phyloP scores from a whole-genome alignment of 2,797 vertebrate species.

The Phrynocephalus vlangalii region DNA sequence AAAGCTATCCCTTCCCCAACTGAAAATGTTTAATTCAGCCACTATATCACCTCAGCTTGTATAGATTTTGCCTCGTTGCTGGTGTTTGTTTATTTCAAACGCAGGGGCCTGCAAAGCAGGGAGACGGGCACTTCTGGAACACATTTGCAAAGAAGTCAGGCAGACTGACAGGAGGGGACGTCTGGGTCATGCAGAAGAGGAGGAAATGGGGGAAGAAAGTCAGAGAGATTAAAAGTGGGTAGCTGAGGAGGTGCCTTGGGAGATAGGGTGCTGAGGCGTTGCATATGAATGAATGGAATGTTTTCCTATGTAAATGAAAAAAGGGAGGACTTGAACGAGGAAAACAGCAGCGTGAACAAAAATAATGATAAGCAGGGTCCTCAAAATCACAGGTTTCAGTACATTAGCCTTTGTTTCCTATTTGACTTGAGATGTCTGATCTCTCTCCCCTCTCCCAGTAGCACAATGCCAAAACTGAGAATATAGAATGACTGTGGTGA shows the following conservation, averaged over 20 bases:
- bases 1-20: conserved; percentile 19
- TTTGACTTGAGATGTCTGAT: too few species aligned
- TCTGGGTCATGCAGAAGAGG: not conserved
- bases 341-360: not conserved
- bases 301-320: not conserved
- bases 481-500: too few species aligned
- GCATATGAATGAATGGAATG: conserved; percentile 19
- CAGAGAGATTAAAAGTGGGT: conserved; percentile 16
- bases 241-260: conserved; percentile 6
- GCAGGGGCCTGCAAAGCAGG: not conserved
- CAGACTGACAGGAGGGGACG: conserved; percentile 11
- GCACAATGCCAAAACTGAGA: too few species aligned
- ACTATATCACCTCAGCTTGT: conserved; percentile 1
- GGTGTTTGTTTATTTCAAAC: conserved; percentile 26
- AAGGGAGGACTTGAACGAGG: not conserved
- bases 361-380: not conserved
- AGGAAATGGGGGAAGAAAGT: conserved; percentile 8
- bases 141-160: conserved; percentile 28
- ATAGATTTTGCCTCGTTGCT: conserved; percentile 11
- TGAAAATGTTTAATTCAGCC: conserved; percentile 40
- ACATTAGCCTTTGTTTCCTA: too few species aligned
- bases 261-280: not conserved
- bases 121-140: not conserved
- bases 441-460: too few species aligned
- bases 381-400: not conserved